Conservation (phyloP, 2,888 invertebrate species). For the Entomobrya proxima region DNA sequence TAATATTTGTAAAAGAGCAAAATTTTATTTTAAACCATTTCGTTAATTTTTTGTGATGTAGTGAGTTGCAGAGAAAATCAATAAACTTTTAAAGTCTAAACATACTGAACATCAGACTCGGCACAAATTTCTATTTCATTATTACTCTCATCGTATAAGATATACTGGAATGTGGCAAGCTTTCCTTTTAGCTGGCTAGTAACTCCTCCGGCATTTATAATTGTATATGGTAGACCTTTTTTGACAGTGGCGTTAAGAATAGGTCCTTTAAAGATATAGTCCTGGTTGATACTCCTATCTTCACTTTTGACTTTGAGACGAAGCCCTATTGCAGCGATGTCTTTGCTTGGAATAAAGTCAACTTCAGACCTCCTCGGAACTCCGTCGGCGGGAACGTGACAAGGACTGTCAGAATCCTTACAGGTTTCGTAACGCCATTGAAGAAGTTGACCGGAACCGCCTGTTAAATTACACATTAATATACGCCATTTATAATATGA, state of each 20-base stretch:
- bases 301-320: not conserved
- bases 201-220: not conserved
- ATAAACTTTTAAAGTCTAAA: too few species aligned
- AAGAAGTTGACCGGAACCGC: too few species aligned
- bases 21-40: too few species aligned
- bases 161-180: not conserved
- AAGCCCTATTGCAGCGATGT: not conserved
- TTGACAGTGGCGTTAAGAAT: not conserved
- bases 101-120: not conserved
- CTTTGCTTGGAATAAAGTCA: constrained; percentile 21
- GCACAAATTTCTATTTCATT: not conserved
- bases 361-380: not conserved
- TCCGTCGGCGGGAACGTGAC: not conserved
- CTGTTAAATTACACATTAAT: too few species aligned
- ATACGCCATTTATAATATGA: too few species aligned
- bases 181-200: not conserved
- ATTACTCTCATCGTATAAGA: not conserved
- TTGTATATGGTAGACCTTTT: not conserved
- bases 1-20: too few species aligned
- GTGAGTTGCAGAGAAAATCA: too few species aligned
- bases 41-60: too few species aligned
- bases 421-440: constrained; percentile 1
- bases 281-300: not conserved
- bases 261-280: not conserved
- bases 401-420: not conserved